A percentile compares a stretch with the other conserved stretches of the same genome.
phyloP scores from a whole-genome alignment of 2,113 vertebrate genomes.

The Gavialis gangeticus region DNA sequence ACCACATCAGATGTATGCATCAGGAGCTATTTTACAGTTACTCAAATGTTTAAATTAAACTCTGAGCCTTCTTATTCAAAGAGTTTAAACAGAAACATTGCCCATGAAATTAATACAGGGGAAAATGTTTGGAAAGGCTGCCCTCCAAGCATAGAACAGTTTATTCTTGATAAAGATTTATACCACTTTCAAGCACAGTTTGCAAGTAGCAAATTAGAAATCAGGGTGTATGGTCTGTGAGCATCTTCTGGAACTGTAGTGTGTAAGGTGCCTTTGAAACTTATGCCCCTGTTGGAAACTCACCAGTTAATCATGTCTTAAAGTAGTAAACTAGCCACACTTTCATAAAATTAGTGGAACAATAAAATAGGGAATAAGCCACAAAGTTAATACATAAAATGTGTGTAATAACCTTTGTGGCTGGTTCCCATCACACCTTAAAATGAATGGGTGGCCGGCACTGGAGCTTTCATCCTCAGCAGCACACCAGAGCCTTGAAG shows the following conservation, averaged over 20 bases:
- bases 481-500: too few relatives aligned
- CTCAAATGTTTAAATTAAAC: background rate
- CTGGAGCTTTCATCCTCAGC: too few relatives aligned
- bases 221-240: background rate
- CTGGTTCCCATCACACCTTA: too few relatives aligned
- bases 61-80: background rate
- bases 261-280: background rate
- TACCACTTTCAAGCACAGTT: background rate
- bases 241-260: background rate
- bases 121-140: background rate
- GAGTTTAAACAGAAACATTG: background rate
- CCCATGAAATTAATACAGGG: background rate
- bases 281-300: too few relatives aligned
- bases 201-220: slow-evolving; percentile 8
- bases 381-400: too few relatives aligned
- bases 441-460: too few relatives aligned
- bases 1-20: background rate
- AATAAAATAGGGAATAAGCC: too few relatives aligned
- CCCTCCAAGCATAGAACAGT: background rate
- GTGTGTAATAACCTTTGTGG: too few relatives aligned
- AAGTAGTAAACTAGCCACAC: too few relatives aligned
- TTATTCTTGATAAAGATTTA: slow-evolving; percentile 8
- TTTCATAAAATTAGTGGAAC: too few relatives aligned
- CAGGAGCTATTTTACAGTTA: background rate
- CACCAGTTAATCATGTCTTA: too few relatives aligned